These are phyloP conservation scores for Dusona sp. DNA, from an alignment of 2,888 invertebrate species.

Conservation along the genomic window DNA sequence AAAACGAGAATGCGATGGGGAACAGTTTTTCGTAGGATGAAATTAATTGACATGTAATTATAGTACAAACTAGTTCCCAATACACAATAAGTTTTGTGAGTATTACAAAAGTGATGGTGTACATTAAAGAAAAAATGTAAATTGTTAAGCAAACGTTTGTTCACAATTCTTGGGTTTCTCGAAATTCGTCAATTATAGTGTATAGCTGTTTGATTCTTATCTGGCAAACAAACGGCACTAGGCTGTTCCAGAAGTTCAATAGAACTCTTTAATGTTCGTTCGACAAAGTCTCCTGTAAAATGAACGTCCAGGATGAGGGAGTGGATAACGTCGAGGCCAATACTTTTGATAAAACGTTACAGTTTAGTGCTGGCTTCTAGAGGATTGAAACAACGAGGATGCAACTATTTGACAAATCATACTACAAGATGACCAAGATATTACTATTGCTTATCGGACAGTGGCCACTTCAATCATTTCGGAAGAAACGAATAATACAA, in stretches of 20 bases:
- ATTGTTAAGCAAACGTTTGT: constrained; percentile 7
- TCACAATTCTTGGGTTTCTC: background rate
- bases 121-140: background rate
- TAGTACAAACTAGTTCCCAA: background rate
- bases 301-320: background rate
- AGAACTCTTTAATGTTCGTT: constrained; percentile 8
- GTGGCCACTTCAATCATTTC: constrained; percentile 52
- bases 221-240: background rate
- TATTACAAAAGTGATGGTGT: background rate
- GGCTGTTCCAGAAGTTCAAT: background rate
- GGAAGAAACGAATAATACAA: constrained; percentile 25
- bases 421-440: constrained; percentile 36
- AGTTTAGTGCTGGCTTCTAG: background rate
- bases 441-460: constrained; percentile 52
- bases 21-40: too few species aligned
- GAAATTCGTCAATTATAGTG: background rate
- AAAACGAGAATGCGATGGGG: background rate
- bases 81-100: background rate
- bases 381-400: background rate
- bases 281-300: background rate
- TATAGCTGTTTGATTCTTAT: background rate
- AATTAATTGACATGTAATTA: too few species aligned
- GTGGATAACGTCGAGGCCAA: background rate
- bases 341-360: background rate
- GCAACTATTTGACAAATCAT: constrained; percentile 52